These are phyloP conservation scores for Latrodectus hesperus DNA, from an alignment of 2,888 invertebrate species.

Conservation along the genomic window DNA sequence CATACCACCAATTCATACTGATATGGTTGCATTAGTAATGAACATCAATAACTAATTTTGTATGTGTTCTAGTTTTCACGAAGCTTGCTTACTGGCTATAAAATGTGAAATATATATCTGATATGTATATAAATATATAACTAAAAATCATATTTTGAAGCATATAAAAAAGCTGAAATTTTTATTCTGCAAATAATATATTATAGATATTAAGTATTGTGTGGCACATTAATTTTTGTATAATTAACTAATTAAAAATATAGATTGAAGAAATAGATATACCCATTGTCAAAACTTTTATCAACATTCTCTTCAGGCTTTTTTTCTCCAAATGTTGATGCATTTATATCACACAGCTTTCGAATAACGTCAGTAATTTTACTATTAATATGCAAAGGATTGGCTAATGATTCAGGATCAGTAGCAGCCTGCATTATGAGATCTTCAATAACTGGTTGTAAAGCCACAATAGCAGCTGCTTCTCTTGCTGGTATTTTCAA, in stretches of 20 bases:
- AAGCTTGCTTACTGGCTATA: no score
- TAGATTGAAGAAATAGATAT: neutral
- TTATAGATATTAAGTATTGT: neutral
- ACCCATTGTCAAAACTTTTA: slow-evolving; percentile 7
- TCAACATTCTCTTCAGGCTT: slow-evolving; percentile 71
- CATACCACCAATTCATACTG: no score
- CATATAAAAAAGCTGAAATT: no score
- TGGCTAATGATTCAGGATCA: slow-evolving; percentile 85
- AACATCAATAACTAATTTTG: no score
- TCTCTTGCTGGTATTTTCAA: slow-evolving; percentile 86
- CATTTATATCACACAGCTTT: slow-evolving; percentile 84
- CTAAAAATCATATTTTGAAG: no score
- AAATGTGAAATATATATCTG: no score
- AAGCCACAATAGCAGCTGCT: slow-evolving; percentile 88
- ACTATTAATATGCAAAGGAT: slow-evolving; percentile 78
- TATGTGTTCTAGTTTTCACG: no score
- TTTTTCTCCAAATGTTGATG: slow-evolving; percentile 83
- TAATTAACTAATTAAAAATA: neutral
- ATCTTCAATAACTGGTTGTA: slow-evolving; percentile 91
- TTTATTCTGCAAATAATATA: no score
- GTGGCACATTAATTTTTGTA: neutral
- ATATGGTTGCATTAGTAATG: no score
- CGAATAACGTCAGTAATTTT: slow-evolving; percentile 82
- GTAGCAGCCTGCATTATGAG: slow-evolving; percentile 86
- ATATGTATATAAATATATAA: no score